Evolutionary conservation across 2,888 invertebrate genomes (phyloP), one percentile per base, ranked within the genome.

Genomic region (Nymphalis c-album): DNA sequence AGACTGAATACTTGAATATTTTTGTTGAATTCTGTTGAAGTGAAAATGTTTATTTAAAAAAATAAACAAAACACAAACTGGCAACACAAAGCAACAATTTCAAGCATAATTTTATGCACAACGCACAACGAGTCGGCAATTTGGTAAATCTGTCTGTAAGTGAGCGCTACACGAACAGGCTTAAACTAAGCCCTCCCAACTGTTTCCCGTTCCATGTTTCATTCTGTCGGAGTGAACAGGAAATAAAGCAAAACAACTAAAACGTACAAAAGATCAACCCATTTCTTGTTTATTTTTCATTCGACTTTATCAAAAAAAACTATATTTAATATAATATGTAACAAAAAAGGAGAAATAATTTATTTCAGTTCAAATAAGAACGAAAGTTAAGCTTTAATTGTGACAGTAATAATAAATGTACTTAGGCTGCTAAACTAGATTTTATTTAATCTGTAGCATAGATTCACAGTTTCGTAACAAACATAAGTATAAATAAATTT

Each of bases 61-160:
- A 59, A 0, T 60, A 31, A 8, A n/a, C 8, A 60, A 57, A 59
- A 59, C 7, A 18, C 16, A 45, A 59, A 46, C 20, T 55, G 17
- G 31, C 7, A 55, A 55, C 51, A 55, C 51, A 51, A 31, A 22
- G n/a, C 53, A 55, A 17, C 22, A 22, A 17, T 57, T 35, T 35
- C n/a, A 57, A 40, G 46, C 46, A 51, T 66, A 57, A 66, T 66
- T 66, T 66, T 26, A 63, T 63, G 45, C 59, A 53, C 53, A 59
- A 46, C 53, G 50, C 47, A 65, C 58, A 62, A 55, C 60, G 58
- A 62, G 31, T 53, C 67, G 68, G 71, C 74, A 75, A 74, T 75
- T 76, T 71, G 68, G 68, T 71, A 77, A 77, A 76, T 76, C 76
- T 77, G 75, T 71, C 73, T 70, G 74, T 74, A 75, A 75, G 74